Evolutionary conservation across 2,888 invertebrate species (phyloP), one percentile per base, ranked within the genome.

Genomic region (Cancer borealis): DNA sequence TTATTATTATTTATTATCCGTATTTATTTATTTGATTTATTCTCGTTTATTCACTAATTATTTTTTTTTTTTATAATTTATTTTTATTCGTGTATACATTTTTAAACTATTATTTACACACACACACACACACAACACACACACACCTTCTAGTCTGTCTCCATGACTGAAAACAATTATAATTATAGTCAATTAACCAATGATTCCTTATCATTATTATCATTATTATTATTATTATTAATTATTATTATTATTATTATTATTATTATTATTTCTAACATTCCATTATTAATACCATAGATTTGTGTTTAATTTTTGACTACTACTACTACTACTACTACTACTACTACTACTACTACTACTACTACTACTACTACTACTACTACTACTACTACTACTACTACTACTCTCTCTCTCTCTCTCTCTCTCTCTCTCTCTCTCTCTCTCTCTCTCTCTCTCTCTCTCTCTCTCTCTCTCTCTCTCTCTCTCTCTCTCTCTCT

Each of bases 1-100:
- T 84, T 84, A 84, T 84, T 84, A 84, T 84, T 87, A 87, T 87
- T 87, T 87, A 87, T 87, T 87, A 84, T 84, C 79, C 26, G 14
- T n/a, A 26, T 6, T 79, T 79, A 79, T 79, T 79, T 26, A 26
- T 66, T 66, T 21, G 10, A 21, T 66, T 66, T 26, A 79, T 26
- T 79, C 79, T 26, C 8, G 12, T 30, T 79, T 79, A 17, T 79
- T 10, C 0, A 26, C 8, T 6, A 0, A n/a, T 79, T 79, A 26
- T 4, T 21, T 2, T 26, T 3, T 79, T 26, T 79, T 4, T 26
- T 79, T 2, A n/a, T 17, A 1, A 79, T 26, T 4, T 79, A 21
- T 79, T 79, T 14, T 66, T 66, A 66, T 66, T 66, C 66, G 17
- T 21, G 14, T 66, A 66, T 66, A 66, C 66, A 66, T n/a, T 66